Evolutionary conservation across 1,140 invertebrate species (phyloP).

Genomic region (Bombus vancouverensis): DNA sequence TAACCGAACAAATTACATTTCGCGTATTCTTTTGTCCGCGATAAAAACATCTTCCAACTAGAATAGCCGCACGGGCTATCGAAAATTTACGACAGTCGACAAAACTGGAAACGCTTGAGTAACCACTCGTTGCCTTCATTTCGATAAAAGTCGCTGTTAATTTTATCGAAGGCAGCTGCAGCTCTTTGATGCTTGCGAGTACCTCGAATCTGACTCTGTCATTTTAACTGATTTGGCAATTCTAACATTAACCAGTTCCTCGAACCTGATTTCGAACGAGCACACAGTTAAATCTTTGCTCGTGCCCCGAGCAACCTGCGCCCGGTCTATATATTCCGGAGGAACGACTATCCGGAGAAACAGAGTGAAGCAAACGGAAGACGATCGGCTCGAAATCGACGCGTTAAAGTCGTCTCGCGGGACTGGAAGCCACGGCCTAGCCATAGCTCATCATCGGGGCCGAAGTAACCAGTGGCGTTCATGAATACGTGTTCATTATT

Average conservation of each 20-base stretch:
- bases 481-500: slow-evolving; percentile 74
- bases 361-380: slow-evolving; percentile 3
- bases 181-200: too few species aligned
- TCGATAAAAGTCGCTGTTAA: too few species aligned
- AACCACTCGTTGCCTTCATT: too few species aligned
- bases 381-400: slow-evolving; percentile 34
- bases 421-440: slow-evolving; percentile 46
- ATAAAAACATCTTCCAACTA: too few species aligned
- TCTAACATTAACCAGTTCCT: neutral
- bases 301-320: neutral
- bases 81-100: too few species aligned
- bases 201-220: too few species aligned
- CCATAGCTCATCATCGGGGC: slow-evolving; percentile 59
- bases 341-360: neutral
- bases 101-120: too few species aligned
- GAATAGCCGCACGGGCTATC: too few species aligned
- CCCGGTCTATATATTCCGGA: neutral
- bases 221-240: neutral
- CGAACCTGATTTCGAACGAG: neutral
- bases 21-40: too few species aligned
- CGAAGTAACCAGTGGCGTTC: slow-evolving; percentile 70
- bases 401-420: slow-evolving; percentile 28
- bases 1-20: too few species aligned
- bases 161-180: too few species aligned
- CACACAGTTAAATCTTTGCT: neutral